Conservation (phyloP, 1,140 invertebrate species). For the Camponotus floridanus region DNA sequence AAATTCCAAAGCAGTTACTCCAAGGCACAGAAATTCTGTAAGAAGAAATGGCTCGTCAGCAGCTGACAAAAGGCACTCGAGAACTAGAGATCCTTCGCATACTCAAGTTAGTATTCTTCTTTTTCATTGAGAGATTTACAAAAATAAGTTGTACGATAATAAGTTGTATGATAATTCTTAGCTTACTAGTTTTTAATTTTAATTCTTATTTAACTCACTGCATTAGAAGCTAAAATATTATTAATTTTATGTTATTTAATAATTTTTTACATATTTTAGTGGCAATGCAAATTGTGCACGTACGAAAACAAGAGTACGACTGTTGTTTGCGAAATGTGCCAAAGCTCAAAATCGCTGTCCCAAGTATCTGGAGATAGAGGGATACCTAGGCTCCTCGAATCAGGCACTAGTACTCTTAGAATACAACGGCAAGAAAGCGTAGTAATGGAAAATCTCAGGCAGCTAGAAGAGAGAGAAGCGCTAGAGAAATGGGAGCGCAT, state of each 20-base stretch:
- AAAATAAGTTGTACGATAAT: background rate
- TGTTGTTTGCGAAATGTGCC: constrained; percentile 94
- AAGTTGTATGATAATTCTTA: background rate
- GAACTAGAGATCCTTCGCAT: constrained; percentile 78
- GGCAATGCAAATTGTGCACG: constrained; percentile 94
- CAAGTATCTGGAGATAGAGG: constrained; percentile 83
- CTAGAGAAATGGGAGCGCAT: constrained; percentile 94
- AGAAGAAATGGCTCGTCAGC: constrained; percentile 80
- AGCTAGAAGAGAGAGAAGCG: constrained; percentile 93
- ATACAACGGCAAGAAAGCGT: constrained; percentile 90
- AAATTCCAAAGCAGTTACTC: constrained; percentile 82
- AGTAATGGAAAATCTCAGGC: constrained; percentile 93
- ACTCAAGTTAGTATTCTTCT: constrained; percentile 75
- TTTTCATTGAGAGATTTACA: background rate
- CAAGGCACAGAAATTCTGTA: constrained; percentile 83
- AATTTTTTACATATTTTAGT: constrained; percentile 81
- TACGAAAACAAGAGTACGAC: constrained; percentile 91
- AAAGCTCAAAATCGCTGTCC: constrained; percentile 88
- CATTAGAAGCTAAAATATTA: background rate
- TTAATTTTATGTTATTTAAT: constrained; percentile 2
- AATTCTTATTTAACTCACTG: background rate
- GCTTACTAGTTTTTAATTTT: constrained; percentile 6
- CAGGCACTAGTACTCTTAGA: constrained; percentile 83
- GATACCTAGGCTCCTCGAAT: constrained; percentile 80
- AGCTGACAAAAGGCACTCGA: constrained; percentile 80